Conservation (phyloP, 2,113 vertebrate species). For the Larimichthys polyactis region DNA sequence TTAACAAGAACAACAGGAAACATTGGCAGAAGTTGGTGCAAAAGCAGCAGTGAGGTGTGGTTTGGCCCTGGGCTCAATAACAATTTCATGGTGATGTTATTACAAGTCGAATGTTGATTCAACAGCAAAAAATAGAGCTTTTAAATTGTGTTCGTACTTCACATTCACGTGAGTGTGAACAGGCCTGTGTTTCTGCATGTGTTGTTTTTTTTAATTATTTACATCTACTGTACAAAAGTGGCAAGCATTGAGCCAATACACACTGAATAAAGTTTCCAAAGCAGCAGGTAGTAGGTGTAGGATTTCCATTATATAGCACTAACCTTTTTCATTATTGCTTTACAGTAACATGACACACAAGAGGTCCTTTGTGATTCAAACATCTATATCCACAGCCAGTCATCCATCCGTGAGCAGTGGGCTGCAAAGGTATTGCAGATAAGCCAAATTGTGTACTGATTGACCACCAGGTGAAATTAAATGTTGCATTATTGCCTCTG, state of each 20-base stretch:
- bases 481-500: neutral
- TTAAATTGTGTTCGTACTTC: slow-evolving; percentile 29
- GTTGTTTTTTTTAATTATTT: slow-evolving; percentile 61
- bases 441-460: neutral
- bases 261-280: slow-evolving; percentile 38
- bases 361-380: slow-evolving; percentile 9
- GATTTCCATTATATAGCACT: slow-evolving; percentile 53
- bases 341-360: slow-evolving; percentile 12
- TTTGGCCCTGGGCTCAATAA: slow-evolving; percentile 66
- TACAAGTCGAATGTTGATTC: neutral
- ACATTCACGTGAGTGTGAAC: slow-evolving; percentile 28
- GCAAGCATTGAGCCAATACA: slow-evolving; percentile 44
- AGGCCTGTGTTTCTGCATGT: slow-evolving; percentile 43
- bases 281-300: slow-evolving; percentile 69
- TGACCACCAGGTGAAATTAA: neutral
- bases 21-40: slow-evolving; percentile 60
- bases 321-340: slow-evolving; percentile 41
- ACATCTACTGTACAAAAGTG: slow-evolving; percentile 73
- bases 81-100: slow-evolving; percentile 23
- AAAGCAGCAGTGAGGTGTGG: slow-evolving; percentile 68
- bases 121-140: slow-evolving; percentile 47
- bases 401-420: neutral
- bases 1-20: slow-evolving; percentile 40
- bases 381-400: neutral
- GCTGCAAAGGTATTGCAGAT: neutral